A percentile compares a stretch with the other conserved stretches of the same genome.
phyloP scores from a whole-genome alignment of 1,140 invertebrate genomes.

The Vollenhovia emeryi region DNA sequence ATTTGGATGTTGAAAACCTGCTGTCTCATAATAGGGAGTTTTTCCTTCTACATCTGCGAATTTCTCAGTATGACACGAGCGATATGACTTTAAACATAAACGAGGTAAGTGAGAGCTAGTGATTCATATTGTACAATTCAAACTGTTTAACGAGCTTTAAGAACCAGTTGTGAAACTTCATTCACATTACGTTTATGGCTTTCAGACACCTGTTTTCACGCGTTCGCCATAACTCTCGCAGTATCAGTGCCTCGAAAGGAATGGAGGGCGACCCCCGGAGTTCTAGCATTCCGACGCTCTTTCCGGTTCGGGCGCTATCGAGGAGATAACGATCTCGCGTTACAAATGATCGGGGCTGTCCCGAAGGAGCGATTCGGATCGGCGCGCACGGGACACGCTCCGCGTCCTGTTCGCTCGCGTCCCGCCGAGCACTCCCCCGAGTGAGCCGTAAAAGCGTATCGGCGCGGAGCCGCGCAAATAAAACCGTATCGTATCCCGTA shows the following conservation, averaged over 20 bases:
- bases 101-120: background rate
- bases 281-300: background rate
- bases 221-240: background rate
- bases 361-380: constrained; percentile 51
- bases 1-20: too few species aligned
- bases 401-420: constrained; percentile 2
- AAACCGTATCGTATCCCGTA: constrained; percentile 59
- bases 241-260: background rate
- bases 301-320: background rate
- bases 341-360: constrained; percentile 49
- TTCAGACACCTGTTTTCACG: background rate
- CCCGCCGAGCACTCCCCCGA: constrained; percentile 55
- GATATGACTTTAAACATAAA: background rate
- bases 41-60: too few species aligned
- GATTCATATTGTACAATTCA: background rate
- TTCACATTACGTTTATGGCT: background rate
- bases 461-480: constrained; percentile 53
- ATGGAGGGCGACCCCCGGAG: background rate
- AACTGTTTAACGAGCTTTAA: background rate
- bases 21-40: too few species aligned
- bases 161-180: background rate
- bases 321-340: constrained; percentile 46
- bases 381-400: constrained; percentile 16
- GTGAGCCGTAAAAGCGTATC: constrained; percentile 65
- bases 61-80: background rate